Percentiles rank a stretch among this genome's conserved stretches.
Conservation (phyloP, 2,797 vertebrate species). For the Enteromius thamalakanensis region DNA sequence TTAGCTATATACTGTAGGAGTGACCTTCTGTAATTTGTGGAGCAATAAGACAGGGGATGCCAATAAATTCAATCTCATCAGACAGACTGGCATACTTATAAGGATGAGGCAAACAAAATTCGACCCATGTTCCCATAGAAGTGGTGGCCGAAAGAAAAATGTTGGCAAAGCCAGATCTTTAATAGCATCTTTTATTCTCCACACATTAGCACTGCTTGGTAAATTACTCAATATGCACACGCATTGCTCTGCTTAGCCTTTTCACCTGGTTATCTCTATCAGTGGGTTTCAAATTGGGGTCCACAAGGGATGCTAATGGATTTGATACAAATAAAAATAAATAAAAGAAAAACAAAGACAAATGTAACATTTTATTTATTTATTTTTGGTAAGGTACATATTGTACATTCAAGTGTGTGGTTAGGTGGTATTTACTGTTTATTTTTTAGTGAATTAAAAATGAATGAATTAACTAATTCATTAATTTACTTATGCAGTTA, state of each 20-base stretch:
- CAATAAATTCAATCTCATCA: neutral
- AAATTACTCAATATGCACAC: neutral
- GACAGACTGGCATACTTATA: neutral
- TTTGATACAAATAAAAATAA: neutral
- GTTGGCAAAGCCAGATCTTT: neutral
- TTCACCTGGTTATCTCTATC: neutral
- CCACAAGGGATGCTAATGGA: neutral
- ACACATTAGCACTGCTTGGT: neutral
- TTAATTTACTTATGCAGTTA: too few species aligned
- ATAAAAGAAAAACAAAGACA: neutral
- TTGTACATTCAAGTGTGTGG: too few species aligned
- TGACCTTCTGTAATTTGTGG: conserved; percentile 12
- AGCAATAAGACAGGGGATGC: neutral
- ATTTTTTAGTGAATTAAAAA: too few species aligned
- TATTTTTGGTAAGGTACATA: too few species aligned
- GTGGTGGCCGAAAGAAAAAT: neutral
- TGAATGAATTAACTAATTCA: too few species aligned
- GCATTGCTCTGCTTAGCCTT: neutral
- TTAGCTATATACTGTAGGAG: neutral
- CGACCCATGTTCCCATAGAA: neutral
- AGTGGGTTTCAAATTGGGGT: neutral
- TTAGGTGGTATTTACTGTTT: too few species aligned
- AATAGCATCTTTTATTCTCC: neutral
- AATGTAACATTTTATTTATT: too few species aligned
- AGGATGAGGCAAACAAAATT: neutral